Base-by-base conservation (phyloP, 1,140 invertebrate genomes). In the Psilanteris sp. region DNA sequence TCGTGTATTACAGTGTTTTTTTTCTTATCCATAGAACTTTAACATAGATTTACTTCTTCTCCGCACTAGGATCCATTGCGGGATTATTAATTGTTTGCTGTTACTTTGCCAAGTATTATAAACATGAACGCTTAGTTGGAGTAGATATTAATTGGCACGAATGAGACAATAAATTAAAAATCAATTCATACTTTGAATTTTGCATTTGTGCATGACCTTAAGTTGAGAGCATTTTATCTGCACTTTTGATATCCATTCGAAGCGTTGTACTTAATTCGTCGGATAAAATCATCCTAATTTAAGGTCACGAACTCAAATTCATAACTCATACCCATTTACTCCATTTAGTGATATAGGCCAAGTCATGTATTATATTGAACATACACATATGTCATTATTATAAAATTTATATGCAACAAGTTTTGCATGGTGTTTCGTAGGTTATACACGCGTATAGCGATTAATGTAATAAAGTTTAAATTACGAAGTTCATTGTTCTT, bases 1-100 rank as follows among this genome's bases (percentile, higher is more conserved):
- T 83, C 83, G 79, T 85, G 77, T 82, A 84, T 62, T 79, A 83
- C 77, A 83, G 70, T 83, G 79, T 79, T 83, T 81, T 80, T 81
- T 82, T 78, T 57, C 77, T 81, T 82, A 80, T 79, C 67, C 48
- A 85, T 83, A 84, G 81, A 70, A 70, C 26, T 55, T 70, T 77
- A 73, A 79, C 52, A 79, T 79, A 79, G 71, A 62, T 36, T 32
- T 46, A 59, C 62, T 67, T 72, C 67, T 71, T 72, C 46, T 71
- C 62, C 67, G 67, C 67, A 77, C 55, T 67, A 72, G 74, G 74
- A 77, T 77, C 74, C 55, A 68, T 64, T 67, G 50, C 7, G 31
- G 68, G 20, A 7, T 70, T 70, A 52, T 61, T 55, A 39, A 70
- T 41, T 66, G 26, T 66, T 71, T 64, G 37, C 32, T 66, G n/a